Evolutionary conservation across 2,888 invertebrate genomes (phyloP).

Genomic region (Myopa tessellatipennis): DNA sequence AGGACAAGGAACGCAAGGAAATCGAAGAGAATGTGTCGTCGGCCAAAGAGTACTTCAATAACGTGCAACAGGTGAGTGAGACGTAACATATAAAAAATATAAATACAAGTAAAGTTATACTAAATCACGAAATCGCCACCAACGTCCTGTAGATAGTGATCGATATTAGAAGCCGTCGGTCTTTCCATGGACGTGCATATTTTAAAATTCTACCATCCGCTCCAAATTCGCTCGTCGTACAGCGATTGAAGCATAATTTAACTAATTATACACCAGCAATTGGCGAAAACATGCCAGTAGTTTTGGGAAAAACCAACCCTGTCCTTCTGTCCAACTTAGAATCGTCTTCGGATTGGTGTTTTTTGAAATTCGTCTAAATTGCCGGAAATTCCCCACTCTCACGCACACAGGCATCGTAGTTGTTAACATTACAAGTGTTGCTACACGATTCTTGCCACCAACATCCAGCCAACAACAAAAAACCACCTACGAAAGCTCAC

Average conservation of each 20-base stretch:
- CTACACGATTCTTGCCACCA: no score
- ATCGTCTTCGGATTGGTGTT: neutral
- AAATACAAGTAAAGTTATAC: neutral
- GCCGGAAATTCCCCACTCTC: neutral
- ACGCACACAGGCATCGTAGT: no score
- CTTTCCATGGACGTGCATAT: no score
- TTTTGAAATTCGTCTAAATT: neutral
- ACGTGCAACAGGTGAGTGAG: constrained; percentile 80
- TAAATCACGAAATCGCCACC: no score
- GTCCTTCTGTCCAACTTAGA: no score
- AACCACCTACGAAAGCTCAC: neutral
- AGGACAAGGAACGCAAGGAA: constrained; percentile 71
- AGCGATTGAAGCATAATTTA: no score
- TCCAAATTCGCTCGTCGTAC: no score
- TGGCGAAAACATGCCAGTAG: no score
- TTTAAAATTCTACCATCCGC: no score
- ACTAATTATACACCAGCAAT: neutral
- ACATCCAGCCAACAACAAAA: neutral
- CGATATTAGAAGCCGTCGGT: no score
- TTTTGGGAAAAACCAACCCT: neutral
- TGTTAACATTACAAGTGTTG: no score
- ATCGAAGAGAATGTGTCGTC: constrained; percentile 72
- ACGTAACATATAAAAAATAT: neutral
- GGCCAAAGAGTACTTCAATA: constrained; percentile 74
- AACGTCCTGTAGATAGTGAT: no score